Percentiles rank a stretch among this genome's conserved stretches.
phyloP scores from a whole-genome alignment of 2,797 vertebrate species.

The Eutrigla gurnardus region DNA sequence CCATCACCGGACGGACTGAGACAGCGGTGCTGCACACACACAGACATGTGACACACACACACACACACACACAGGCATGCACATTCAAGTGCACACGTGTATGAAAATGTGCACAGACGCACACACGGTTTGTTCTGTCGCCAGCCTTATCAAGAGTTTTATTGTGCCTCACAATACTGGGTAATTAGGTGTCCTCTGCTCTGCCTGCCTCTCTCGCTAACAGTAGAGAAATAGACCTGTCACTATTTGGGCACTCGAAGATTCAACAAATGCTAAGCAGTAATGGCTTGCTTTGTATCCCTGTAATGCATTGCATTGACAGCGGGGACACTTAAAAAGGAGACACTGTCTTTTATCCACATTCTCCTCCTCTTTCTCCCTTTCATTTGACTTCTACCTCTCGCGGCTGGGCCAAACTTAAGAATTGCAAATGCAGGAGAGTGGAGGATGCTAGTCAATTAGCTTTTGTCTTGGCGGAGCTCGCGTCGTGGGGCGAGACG shows the following conservation, averaged over 20 bases:
- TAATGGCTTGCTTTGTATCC: constrained; percentile 85
- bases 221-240: constrained; percentile 87
- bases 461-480: constrained; percentile 32
- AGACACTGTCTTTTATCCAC: constrained; percentile 58
- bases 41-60: constrained; percentile 36
- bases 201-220: constrained; percentile 77
- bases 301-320: constrained; percentile 79
- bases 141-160: constrained; percentile 83
- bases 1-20: constrained; percentile 44
- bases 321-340: constrained; percentile 77
- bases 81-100: not conserved
- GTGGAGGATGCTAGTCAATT: constrained; percentile 51
- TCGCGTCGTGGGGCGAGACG: constrained; percentile 16
- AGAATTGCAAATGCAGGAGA: constrained; percentile 50
- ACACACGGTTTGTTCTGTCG: constrained; percentile 68
- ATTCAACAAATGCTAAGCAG: constrained; percentile 86
- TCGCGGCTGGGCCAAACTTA: constrained; percentile 48
- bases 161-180: constrained; percentile 85
- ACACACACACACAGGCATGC: constrained; percentile 26
- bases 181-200: constrained; percentile 87
- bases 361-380: constrained; percentile 59
- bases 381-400: constrained; percentile 74
- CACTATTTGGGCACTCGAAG: constrained; percentile 84
- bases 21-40: constrained; percentile 16
- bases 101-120: constrained; percentile 1